Conservation (phyloP, 2,797 vertebrate species). For the Anguilla megastoma region DNA sequence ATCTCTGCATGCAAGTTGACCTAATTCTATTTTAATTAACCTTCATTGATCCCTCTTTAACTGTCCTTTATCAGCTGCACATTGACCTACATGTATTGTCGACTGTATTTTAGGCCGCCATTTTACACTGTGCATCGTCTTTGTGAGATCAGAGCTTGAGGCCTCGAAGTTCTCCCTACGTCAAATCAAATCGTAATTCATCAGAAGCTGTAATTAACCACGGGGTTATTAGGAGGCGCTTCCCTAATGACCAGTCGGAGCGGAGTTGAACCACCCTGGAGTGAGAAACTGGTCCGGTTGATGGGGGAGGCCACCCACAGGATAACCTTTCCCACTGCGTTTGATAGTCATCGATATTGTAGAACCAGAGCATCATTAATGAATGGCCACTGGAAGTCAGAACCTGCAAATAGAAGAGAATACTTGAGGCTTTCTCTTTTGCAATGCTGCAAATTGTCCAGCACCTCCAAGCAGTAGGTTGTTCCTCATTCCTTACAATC, state of each 20-base stretch:
- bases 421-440: background rate
- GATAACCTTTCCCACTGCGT: slow-evolving; percentile 24
- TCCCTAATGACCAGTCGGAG: background rate
- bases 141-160: background rate
- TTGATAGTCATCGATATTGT: background rate
- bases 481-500: background rate
- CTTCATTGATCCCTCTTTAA: background rate
- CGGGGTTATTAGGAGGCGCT: background rate
- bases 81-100: background rate
- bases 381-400: background rate
- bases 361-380: background rate
- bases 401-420: background rate
- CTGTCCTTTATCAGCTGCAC: background rate
- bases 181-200: background rate
- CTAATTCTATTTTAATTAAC: background rate
- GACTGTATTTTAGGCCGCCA: background rate
- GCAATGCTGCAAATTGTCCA: background rate
- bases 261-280: background rate
- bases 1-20: background rate
- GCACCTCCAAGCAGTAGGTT: background rate
- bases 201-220: background rate
- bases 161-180: background rate
- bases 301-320: background rate
- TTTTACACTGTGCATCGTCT: background rate
- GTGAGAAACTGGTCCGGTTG: background rate